A percentile compares a stretch with the other conserved stretches of the same genome.
Evolutionary conservation across 2,888 invertebrate species (phyloP).

Genomic region (Dolomedes plantarius): DNA sequence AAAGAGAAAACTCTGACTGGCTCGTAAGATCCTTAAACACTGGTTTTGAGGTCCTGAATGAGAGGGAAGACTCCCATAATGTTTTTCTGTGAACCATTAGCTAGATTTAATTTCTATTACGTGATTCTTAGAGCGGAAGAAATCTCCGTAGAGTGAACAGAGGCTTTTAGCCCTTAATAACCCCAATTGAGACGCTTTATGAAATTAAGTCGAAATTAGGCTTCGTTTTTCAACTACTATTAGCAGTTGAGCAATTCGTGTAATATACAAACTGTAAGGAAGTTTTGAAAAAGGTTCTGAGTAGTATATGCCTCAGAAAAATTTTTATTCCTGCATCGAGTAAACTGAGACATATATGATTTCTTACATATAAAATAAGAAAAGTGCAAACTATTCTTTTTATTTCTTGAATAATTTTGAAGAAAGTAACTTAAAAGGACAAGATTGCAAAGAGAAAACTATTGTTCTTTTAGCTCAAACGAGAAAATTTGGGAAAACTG

Average conservation of each 20-base stretch:
- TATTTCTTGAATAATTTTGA: too few species aligned
- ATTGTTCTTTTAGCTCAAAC: too few species aligned
- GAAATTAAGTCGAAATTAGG: not conserved
- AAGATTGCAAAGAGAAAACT: too few species aligned
- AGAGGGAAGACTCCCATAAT: slow-evolving; percentile 9
- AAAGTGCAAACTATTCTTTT: too few species aligned
- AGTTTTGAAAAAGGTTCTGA: not conserved
- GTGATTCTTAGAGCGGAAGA: slow-evolving; percentile 13
- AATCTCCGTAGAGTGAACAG: not conserved
- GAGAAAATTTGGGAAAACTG: too few species aligned
- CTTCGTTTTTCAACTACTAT: not conserved
- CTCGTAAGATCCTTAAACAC: slow-evolving; percentile 8
- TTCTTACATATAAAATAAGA: too few species aligned
- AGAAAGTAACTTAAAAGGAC: too few species aligned
- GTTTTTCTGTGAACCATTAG: slow-evolving; percentile 25
- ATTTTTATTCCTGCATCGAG: too few species aligned
- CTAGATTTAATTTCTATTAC: slow-evolving; percentile 22
- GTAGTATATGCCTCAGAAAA: too few species aligned
- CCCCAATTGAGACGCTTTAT: slow-evolving; percentile 10
- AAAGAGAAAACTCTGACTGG: not conserved
- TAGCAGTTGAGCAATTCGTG: not conserved
- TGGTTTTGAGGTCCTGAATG: not conserved
- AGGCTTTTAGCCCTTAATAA: not conserved
- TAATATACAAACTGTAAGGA: not conserved
- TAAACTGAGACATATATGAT: too few species aligned